Evolutionary conservation across 2,113 vertebrate species (phyloP).

Genomic region (Muntiacus muntjak): DNA sequence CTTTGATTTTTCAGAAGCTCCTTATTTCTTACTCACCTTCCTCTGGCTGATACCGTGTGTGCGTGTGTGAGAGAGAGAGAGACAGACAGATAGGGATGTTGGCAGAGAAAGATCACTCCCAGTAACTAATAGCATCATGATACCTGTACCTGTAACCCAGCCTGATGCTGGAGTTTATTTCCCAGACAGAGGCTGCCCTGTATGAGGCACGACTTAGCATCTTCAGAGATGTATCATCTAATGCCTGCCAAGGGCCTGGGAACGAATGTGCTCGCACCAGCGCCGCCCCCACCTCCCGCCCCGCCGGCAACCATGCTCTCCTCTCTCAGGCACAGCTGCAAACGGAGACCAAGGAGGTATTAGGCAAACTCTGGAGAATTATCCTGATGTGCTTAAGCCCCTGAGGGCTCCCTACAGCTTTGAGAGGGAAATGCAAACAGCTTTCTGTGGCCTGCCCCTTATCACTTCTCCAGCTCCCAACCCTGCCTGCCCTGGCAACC

Average conservation of each 20-base stretch:
- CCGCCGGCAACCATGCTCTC: neutral
- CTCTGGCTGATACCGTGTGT: neutral
- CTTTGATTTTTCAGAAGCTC: neutral
- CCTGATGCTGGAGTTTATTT: accelerated
- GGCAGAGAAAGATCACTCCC: neutral
- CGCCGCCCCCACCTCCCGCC: neutral
- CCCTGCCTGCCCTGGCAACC: too few relatives aligned
- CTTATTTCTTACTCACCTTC: neutral
- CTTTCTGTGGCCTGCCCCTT: neutral
- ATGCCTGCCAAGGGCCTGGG: neutral
- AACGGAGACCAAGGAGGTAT: neutral
- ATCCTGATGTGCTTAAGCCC: neutral
- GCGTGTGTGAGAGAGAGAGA: neutral
- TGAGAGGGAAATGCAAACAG: neutral
- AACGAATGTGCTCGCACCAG: neutral
- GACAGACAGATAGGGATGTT: neutral
- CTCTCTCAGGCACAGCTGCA: neutral
- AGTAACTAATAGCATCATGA: accelerated
- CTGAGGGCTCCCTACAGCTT: neutral
- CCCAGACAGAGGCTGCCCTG: neutral
- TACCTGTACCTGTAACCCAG: accelerated
- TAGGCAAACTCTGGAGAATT: neutral
- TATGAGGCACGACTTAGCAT: neutral
- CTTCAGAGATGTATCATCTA: neutral
- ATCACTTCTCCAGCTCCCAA: neutral